These are phyloP conservation scores for Pararge aegeria DNA, from an alignment of 1,140 invertebrate species.

Conservation along the genomic window DNA sequence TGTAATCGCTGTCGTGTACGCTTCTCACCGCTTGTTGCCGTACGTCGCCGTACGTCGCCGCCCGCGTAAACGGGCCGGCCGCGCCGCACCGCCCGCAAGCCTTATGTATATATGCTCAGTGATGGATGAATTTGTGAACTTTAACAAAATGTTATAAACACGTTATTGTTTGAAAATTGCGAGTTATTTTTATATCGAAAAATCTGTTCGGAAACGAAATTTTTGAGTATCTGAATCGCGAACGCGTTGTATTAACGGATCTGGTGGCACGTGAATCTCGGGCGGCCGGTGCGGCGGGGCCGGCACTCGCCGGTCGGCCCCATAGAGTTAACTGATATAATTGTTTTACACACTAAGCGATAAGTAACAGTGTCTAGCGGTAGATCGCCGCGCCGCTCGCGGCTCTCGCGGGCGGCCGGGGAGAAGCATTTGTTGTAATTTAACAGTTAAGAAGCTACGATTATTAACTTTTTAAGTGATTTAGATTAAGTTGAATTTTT, in stretches of 20 bases:
- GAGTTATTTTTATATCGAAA: slow-evolving; percentile 70
- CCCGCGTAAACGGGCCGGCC: slow-evolving; percentile 22
- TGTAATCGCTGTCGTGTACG: slow-evolving; percentile 70
- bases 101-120: slow-evolving; percentile 67
- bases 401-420: slow-evolving; percentile 64
- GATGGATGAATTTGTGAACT: slow-evolving; percentile 59
- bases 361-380: slow-evolving; percentile 67
- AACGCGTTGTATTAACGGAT: slow-evolving; percentile 14
- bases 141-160: slow-evolving; percentile 57
- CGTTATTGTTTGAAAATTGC: slow-evolving; percentile 56
- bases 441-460: slow-evolving; percentile 74
- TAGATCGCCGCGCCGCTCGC: slow-evolving; percentile 51
- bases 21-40: slow-evolving; percentile 71
- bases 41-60: slow-evolving; percentile 36
- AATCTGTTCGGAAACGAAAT: slow-evolving; percentile 49
- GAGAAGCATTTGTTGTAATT: slow-evolving; percentile 77
- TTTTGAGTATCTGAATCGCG: slow-evolving; percentile 36
- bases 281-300: slow-evolving; percentile 8
- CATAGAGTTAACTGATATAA: slow-evolving; percentile 59
- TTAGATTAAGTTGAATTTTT: slow-evolving; percentile 79
- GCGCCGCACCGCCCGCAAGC: slow-evolving; percentile 19
- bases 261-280: slow-evolving; percentile 33
- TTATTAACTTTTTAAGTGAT: slow-evolving; percentile 73
- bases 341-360: slow-evolving; percentile 71
- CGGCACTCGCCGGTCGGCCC: slow-evolving; percentile 22